A percentile compares a stretch with the other conserved stretches of the same genome.
Evolutionary conservation across 1,140 invertebrate genomes (phyloP).

Genomic region (Mizuhopecten yessoensis): DNA sequence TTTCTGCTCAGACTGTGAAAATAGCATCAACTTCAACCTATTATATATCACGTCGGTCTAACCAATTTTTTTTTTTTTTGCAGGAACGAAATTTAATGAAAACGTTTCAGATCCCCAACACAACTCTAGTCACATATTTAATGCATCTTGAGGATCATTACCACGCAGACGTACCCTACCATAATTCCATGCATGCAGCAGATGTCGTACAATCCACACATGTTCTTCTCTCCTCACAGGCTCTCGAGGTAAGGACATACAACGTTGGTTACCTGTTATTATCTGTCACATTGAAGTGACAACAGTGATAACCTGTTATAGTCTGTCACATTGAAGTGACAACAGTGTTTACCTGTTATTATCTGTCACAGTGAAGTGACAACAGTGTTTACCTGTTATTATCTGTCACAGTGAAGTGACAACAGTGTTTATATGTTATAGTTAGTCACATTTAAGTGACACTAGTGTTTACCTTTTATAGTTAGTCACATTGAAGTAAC

Average conservation of each 20-base stretch:
- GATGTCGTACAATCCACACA: conserved; percentile 85
- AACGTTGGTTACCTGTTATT: background rate
- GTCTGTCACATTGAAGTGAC: no score
- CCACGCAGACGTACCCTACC: conserved; percentile 85
- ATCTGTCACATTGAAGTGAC: no score
- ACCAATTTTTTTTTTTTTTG: conserved; percentile 82
- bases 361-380: no score
- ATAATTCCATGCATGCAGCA: conserved; percentile 85
- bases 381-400: no score
- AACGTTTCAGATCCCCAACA: conserved; percentile 96
- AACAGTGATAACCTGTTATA: no score
- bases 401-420: no score
- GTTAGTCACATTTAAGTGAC: no score
- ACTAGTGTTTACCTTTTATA: no score
- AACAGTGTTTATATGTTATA: background rate
- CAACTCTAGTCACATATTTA: conserved; percentile 97
- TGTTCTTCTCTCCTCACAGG: conserved; percentile 91
- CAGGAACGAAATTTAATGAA: conserved; percentile 95
- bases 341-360: background rate
- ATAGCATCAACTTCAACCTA: background rate
- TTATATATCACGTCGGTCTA: background rate
- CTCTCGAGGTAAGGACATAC: conserved; percentile 89
- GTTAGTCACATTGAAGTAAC: no score
- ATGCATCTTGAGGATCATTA: conserved; percentile 99
- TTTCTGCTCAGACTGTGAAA: no score